Conservation (phyloP, 2,888 invertebrate genomes). For the Geophilus truncorum region DNA sequence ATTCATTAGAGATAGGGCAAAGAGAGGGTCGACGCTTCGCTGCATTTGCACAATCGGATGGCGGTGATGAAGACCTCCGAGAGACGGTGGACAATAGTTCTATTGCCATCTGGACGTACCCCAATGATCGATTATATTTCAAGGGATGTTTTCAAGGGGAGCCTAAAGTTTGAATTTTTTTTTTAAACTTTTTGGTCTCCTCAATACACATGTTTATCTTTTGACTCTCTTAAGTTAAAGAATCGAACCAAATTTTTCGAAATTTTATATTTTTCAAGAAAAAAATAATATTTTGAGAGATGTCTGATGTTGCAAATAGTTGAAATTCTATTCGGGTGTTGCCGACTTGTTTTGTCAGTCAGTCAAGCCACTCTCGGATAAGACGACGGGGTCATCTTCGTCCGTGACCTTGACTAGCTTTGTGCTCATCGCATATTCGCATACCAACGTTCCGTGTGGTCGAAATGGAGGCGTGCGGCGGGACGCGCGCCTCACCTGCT, state of each 20-base stretch:
- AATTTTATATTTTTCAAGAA: not conserved
- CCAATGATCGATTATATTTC: not conserved
- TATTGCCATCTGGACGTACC: not conserved
- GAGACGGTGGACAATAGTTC: slow-evolving; percentile 4
- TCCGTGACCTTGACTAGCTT: not conserved
- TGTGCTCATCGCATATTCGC: not conserved
- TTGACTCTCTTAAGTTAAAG: too few species aligned
- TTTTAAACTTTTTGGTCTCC: too few species aligned
- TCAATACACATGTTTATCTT: too few species aligned
- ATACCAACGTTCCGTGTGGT: slow-evolving; percentile 5
- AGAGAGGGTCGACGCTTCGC: not conserved
- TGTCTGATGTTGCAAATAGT: too few species aligned
- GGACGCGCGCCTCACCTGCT: slow-evolving; percentile 6
- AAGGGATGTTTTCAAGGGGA: not conserved
- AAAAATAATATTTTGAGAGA: not conserved
- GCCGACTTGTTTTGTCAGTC: not conserved
- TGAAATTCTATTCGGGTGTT: not conserved
- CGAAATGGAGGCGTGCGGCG: not conserved
- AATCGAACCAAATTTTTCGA: too few species aligned
- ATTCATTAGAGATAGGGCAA: slow-evolving; percentile 16
- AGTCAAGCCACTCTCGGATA: not conserved
- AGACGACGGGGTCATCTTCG: not conserved
- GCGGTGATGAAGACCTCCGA: not conserved
- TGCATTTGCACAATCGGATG: not conserved
- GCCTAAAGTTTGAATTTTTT: too few species aligned